Base-by-base conservation (phyloP, 2,113 vertebrate species). In the Carassius auratus region DNA sequence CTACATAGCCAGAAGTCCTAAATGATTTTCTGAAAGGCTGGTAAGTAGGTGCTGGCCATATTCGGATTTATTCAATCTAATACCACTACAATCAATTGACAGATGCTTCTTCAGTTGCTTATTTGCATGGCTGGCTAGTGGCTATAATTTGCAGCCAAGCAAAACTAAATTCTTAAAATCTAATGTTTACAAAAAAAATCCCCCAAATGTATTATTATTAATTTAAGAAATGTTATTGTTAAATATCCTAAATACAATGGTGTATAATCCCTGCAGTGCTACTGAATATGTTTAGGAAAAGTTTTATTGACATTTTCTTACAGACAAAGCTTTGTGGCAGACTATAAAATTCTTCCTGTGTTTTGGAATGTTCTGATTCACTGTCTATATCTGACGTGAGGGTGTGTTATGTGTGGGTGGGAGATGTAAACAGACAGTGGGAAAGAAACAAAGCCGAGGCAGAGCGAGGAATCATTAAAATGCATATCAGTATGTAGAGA, bases 351-450 rank as follows among this genome's bases (percentile, higher is more conserved):
- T 23, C 9, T 73, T n/a, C 17, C 38, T 48, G 19, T 74, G 71
- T 74, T 71, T 71, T 71, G 23, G 71, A 74, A 14, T 23, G 38
- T 48, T 48, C 21, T 71, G 33, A 71, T 38, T 38, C 68, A 71
- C 68, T 38, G 33, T n/a, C 68, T 71, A 38, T 71, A 21, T 71
- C 68, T 71, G 68, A 36, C 0, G 7, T 33, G 3, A 19, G 69
- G 19, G 23, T 55, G 75, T 57, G 50, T 76, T 76, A 33, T 77
- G 57, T 77, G 48, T 55, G 75, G 26, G 50, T 77, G 75, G 75
- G 5, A 57, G 50, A 77, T 42, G 50, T 77, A 15, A 74, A 77
- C 26, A 77, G 50, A 76, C 9, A 50, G 73, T 50, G 73, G n/a
- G 21, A 48, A 74, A 74, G 71, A 74, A 21, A 23, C 71, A n/a